Evolutionary conservation across 2,888 invertebrate species (phyloP), one percentile per base, ranked within the genome.

Genomic region (Seira musarum): DNA sequence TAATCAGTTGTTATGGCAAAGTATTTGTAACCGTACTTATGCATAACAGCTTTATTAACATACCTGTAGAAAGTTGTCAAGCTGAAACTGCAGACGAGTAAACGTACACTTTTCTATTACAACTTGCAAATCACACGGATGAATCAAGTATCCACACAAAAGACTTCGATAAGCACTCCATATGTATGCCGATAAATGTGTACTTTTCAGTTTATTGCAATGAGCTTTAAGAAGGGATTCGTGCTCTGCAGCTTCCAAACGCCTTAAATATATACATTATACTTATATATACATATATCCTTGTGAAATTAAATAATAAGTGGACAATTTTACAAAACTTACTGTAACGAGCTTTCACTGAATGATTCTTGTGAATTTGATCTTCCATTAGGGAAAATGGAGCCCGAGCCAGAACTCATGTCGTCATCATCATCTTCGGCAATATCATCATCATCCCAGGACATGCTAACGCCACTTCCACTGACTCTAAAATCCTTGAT

Each of bases 21-120:
- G n/a, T n/a, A n/a, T n/a, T n/a, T n/a, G n/a, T n/a, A n/a, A n/a
- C n/a, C n/a, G n/a, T n/a, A n/a, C n/a, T n/a, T n/a, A n/a, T n/a
- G n/a, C n/a, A n/a, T n/a, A n/a, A n/a, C n/a, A n/a, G n/a, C n/a
- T n/a, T n/a, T n/a, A n/a, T n/a, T n/a, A n/a, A n/a, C n/a, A n/a
- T 84, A 88, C 89, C 85, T 91, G 90, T 61, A 94, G 89, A 88
- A 93, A 94, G 82, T 92, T 90, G 0, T 93, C 93, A 75, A 94
- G 92, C 87, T 94, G 93, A 82, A 93, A 91, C 88, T 93, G 93
- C 67, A 92, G 89, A 1, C 92, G 88, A 8, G 91, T 90, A 89
- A 93, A 93, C 85, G 93, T 92, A 88, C 94, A 94, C 84, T 93
- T 92, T 85, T 92, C 92, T 84, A 94, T 92, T 25, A 93, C 93